A percentile compares a stretch with the other conserved stretches of the same genome.
phyloP scores from a whole-genome alignment of 2,888 invertebrate species.

The Chrysodeixis includens region DNA sequence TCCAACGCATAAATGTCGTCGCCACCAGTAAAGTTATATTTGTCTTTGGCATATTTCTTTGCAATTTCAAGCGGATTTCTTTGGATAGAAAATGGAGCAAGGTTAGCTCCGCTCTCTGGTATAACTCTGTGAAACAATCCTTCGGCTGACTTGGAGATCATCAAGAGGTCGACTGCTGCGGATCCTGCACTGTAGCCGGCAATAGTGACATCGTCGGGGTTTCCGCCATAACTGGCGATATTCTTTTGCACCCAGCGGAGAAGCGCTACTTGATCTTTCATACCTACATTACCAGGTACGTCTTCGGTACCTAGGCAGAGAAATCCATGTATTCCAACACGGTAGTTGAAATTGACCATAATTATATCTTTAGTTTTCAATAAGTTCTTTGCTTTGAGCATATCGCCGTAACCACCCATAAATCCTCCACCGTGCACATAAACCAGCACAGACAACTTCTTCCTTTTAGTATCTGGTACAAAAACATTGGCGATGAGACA shows the following conservation, averaged over 20 bases:
- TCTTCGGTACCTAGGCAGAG: slow-evolving; percentile 64
- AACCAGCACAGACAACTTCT: slow-evolving; percentile 62
- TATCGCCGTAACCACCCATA: slow-evolving; percentile 50
- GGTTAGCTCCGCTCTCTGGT: slow-evolving; percentile 65
- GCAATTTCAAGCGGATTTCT: slow-evolving; percentile 67
- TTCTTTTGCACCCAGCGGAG: slow-evolving; percentile 68
- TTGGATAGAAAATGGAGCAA: slow-evolving; percentile 59
- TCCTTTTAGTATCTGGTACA: slow-evolving; percentile 67
- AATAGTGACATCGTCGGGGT: slow-evolving; percentile 69
- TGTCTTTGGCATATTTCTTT: slow-evolving; percentile 55
- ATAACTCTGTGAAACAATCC: slow-evolving; percentile 68
- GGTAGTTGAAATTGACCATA: slow-evolving; percentile 63
- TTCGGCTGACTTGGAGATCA: slow-evolving; percentile 60
- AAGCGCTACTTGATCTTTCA: slow-evolving; percentile 69
- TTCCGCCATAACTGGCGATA: slow-evolving; percentile 68
- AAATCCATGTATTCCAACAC: slow-evolving; percentile 63
- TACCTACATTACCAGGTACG: slow-evolving; percentile 68
- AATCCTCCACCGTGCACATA: slow-evolving; percentile 66
- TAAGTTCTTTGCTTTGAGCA: slow-evolving; percentile 33
- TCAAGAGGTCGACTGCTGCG: slow-evolving; percentile 60
- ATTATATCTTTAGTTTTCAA: slow-evolving; percentile 57
- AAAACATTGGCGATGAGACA: slow-evolving; percentile 75
- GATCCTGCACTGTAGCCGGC: slow-evolving; percentile 66
- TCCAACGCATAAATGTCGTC: too few species aligned
- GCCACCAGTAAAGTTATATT: slow-evolving; percentile 57